Evolutionary conservation across 1,140 invertebrate genomes (phyloP).

Genomic region (Rhyacophila brunnea): DNA sequence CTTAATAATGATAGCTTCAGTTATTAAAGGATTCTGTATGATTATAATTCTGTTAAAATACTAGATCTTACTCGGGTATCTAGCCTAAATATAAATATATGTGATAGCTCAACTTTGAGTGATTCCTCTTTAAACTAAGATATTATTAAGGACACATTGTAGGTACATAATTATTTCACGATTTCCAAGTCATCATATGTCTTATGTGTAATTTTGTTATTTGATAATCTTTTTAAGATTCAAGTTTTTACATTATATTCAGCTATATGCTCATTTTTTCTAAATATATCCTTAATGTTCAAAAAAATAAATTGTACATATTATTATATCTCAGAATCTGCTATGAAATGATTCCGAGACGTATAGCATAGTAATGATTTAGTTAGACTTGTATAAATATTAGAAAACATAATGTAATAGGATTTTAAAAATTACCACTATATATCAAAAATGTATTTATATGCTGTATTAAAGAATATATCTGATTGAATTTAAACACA

Average conservation of each 20-base stretch:
- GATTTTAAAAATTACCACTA: slow-evolving; percentile 28
- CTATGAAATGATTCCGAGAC: neutral
- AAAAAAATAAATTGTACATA: too few relatives aligned
- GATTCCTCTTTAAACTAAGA: slow-evolving; percentile 17
- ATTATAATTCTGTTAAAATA: too few relatives aligned
- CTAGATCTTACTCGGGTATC: neutral
- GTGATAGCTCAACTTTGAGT: slow-evolving; percentile 31
- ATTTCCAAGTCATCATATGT: neutral
- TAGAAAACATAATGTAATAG: slow-evolving; percentile 24
- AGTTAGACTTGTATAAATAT: slow-evolving; percentile 27
- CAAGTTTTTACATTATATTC: neutral
- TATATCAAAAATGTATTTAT: slow-evolving; percentile 35
- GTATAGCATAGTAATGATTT: slow-evolving; percentile 1
- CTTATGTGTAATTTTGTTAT: neutral
- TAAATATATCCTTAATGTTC: too few relatives aligned
- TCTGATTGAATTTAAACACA: slow-evolving; percentile 21
- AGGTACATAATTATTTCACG: too few relatives aligned
- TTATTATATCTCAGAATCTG: too few relatives aligned
- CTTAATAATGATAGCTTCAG: too few relatives aligned
- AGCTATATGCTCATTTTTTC: neutral
- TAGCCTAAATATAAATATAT: slow-evolving; percentile 7
- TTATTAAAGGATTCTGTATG: too few relatives aligned
- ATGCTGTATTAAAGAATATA: slow-evolving; percentile 24
- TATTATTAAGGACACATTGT: too few relatives aligned
- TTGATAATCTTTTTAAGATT: neutral